phyloP scores from a whole-genome alignment of 2,888 invertebrate species.

The Tachina grossa region DNA sequence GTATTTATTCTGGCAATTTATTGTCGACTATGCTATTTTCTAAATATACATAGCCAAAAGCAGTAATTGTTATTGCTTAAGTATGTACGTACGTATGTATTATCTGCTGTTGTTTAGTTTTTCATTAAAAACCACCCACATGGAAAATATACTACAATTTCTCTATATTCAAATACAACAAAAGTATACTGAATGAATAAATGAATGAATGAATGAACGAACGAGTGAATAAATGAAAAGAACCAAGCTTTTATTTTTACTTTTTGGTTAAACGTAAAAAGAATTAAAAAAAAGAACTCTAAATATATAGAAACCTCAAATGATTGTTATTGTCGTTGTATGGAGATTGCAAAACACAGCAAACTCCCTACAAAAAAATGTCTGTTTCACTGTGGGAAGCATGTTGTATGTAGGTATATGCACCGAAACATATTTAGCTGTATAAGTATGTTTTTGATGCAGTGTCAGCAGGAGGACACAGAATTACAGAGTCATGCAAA shows the following conservation, averaged over 20 bases:
- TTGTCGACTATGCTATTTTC: neutral
- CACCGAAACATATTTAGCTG: neutral
- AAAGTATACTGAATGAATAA: constrained; percentile 29
- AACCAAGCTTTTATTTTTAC: constrained; percentile 35
- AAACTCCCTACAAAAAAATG: constrained; percentile 32
- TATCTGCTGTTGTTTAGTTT: constrained; percentile 55
- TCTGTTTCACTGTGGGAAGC: constrained; percentile 28
- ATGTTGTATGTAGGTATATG: constrained; percentile 14
- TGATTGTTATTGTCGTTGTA: constrained; percentile 31
- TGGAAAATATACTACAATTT: constrained; percentile 58
- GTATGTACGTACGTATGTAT: constrained; percentile 2
- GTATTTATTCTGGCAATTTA: neutral
- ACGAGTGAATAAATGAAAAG: constrained; percentile 53
- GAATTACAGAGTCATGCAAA: constrained; percentile 25
- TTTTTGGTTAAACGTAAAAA: constrained; percentile 41
- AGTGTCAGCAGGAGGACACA: constrained; percentile 64
- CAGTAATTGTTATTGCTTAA: constrained; percentile 33
- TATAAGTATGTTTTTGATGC: constrained; percentile 6
- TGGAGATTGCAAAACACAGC: constrained; percentile 53
- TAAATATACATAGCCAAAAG: neutral
- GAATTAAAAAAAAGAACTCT: constrained; percentile 5
- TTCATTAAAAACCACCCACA: constrained; percentile 64
- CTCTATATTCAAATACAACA: constrained; percentile 54
- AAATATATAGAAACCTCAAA: neutral
- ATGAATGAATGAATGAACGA: constrained; percentile 32